phyloP scores from a whole-genome alignment of 1,140 invertebrate species.

The Halesus radiatus region DNA sequence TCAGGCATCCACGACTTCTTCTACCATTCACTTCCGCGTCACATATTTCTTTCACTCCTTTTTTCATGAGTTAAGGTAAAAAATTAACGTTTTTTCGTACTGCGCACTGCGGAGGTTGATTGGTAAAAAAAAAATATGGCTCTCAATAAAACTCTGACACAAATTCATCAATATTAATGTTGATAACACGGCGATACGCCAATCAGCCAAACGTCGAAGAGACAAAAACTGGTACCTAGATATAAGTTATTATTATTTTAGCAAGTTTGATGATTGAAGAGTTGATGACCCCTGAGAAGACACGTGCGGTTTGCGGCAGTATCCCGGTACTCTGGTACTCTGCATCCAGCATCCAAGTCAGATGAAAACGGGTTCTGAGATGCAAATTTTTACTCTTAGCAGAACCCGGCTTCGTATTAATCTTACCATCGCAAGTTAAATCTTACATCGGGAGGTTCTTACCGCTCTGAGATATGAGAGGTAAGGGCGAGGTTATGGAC shows the following conservation, averaged over 20 bases:
- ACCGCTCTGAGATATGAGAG: no score
- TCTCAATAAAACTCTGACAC: no score
- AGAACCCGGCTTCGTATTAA: not conserved
- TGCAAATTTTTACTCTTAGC: constrained; percentile 18
- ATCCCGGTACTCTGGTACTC: no score
- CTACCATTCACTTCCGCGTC: no score
- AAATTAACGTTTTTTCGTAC: no score
- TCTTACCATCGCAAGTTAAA: not conserved
- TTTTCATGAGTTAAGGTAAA: no score
- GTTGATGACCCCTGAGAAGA: constrained; percentile 24
- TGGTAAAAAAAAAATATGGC: no score
- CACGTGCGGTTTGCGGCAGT: constrained; percentile 22
- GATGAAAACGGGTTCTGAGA: constrained; percentile 21
- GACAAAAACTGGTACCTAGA: not conserved
- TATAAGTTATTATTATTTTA: not conserved
- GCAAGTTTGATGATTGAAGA: not conserved
- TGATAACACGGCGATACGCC: not conserved
- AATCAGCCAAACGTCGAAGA: not conserved
- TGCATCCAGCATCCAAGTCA: not conserved
- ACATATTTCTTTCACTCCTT: no score
- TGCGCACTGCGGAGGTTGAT: no score
- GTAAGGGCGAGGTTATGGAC: no score
- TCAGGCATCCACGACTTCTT: no score
- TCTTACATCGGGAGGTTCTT: not conserved
- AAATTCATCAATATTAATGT: constrained; percentile 8